Evolutionary conservation across 2,888 invertebrate genomes (phyloP).

Genomic region (Dasysyrphus tricinctus): DNA sequence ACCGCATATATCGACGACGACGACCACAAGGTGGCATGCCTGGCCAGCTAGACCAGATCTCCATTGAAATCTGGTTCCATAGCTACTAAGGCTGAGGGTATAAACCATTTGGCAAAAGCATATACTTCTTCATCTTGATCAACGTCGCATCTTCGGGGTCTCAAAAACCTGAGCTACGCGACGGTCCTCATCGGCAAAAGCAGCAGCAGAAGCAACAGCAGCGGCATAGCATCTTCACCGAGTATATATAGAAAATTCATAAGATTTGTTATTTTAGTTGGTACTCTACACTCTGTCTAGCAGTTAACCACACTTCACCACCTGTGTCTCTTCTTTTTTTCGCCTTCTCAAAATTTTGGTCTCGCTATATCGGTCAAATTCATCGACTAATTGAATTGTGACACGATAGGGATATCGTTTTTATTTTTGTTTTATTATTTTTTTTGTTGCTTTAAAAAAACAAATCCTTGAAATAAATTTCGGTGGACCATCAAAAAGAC

Average conservation of each 20-base stretch:
- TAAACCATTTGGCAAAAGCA: constrained; percentile 65
- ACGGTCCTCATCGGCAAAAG: constrained; percentile 44
- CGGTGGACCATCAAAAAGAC: constrained; percentile 48
- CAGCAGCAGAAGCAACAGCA: not conserved
- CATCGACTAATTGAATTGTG: constrained; percentile 82
- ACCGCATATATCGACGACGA: constrained; percentile 32
- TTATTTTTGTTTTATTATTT: constrained; percentile 15
- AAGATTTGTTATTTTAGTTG: constrained; percentile 83
- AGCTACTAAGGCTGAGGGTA: constrained; percentile 43
- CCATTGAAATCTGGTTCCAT: constrained; percentile 77
- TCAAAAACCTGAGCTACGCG: constrained; percentile 58
- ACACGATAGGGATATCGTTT: constrained; percentile 79
- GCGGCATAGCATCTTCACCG: constrained; percentile 77
- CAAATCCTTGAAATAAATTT: constrained; percentile 50
- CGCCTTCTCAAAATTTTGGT: constrained; percentile 52
- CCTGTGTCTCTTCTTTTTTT: constrained; percentile 56
- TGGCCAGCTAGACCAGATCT: constrained; percentile 73
- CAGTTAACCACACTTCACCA: constrained; percentile 80
- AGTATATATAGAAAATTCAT: constrained; percentile 83
- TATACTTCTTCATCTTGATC: constrained; percentile 71
- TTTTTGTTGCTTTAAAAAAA: constrained; percentile 30
- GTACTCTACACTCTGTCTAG: constrained; percentile 83
- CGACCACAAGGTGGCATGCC: constrained; percentile 63
- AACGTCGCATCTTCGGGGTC: constrained; percentile 44
- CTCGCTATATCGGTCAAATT: constrained; percentile 81